Conservation (phyloP, 1,140 invertebrate species). For the Zaprionus ghesquierei region DNA sequence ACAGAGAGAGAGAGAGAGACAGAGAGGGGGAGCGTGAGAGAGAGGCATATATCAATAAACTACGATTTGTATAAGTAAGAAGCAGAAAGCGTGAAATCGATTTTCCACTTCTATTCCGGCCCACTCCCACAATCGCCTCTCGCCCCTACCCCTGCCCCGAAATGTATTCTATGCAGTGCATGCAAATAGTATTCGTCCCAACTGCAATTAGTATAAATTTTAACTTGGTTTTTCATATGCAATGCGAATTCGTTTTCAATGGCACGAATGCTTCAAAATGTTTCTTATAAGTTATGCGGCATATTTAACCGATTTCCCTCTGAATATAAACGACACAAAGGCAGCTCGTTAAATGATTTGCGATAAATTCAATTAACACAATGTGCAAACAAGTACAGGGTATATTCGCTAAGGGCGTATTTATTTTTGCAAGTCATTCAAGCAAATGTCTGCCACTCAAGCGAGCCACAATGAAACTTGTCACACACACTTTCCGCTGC, state of each 20-base stretch:
- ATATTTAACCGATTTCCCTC: neutral
- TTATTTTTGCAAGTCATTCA: too few relatives aligned
- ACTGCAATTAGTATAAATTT: constrained; percentile 13
- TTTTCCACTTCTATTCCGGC: constrained; percentile 11
- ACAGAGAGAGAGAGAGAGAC: neutral
- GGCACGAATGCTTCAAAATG: neutral
- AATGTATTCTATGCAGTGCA: constrained; percentile 9
- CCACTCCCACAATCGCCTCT: neutral
- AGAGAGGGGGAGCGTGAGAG: neutral
- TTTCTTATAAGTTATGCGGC: neutral
- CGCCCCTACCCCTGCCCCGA: neutral
- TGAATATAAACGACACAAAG: neutral
- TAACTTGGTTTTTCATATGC: neutral
- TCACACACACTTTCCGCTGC: too few relatives aligned
- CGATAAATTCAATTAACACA: neutral
- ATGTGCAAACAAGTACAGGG: neutral
- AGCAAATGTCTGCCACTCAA: too few relatives aligned
- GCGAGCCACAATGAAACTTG: too few relatives aligned
- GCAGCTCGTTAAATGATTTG: neutral
- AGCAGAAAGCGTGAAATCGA: constrained; percentile 11
- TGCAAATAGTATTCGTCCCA: constrained; percentile 6
- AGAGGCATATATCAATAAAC: constrained; percentile 10
- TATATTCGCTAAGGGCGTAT: too few relatives aligned
- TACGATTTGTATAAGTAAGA: constrained; percentile 2
- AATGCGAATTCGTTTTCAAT: neutral